Conservation (phyloP, 2,113 vertebrate species). For the Tylochromis polylepis region DNA sequence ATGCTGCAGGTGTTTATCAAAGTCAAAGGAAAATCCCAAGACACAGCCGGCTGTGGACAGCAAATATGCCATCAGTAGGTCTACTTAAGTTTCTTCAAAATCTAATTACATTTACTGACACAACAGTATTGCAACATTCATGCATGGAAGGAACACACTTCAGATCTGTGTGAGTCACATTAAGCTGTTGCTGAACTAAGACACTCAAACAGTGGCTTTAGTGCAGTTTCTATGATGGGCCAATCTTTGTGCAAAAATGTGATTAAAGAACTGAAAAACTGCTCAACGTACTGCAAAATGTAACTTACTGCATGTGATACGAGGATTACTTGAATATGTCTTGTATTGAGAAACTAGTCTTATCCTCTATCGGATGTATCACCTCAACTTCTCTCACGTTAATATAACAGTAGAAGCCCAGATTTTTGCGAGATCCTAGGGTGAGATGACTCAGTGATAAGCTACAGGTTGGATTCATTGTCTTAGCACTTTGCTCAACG, state of each 20-base stretch:
- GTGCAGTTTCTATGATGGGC: not conserved
- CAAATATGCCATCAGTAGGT: not conserved
- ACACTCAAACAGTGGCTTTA: too few species aligned
- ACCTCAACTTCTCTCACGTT: not conserved
- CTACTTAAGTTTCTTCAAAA: not conserved
- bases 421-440: not conserved
- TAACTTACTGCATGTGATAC: not conserved
- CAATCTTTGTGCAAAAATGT: not conserved
- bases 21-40: not conserved
- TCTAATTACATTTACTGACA: not conserved
- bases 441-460: not conserved
- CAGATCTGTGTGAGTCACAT: not conserved
- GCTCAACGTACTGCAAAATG: not conserved
- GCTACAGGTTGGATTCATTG: not conserved
- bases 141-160: not conserved
- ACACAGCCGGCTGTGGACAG: fast-evolving
- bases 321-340: not conserved
- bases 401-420: not conserved
- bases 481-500: not conserved
- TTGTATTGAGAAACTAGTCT: not conserved
- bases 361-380: not conserved
- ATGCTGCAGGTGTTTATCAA: not conserved
- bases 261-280: not conserved
- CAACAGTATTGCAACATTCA: not conserved
- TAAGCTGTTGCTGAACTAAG: not conserved